Conservation (phyloP, 2,113 vertebrate species). For the Phocoena phocoena region DNA sequence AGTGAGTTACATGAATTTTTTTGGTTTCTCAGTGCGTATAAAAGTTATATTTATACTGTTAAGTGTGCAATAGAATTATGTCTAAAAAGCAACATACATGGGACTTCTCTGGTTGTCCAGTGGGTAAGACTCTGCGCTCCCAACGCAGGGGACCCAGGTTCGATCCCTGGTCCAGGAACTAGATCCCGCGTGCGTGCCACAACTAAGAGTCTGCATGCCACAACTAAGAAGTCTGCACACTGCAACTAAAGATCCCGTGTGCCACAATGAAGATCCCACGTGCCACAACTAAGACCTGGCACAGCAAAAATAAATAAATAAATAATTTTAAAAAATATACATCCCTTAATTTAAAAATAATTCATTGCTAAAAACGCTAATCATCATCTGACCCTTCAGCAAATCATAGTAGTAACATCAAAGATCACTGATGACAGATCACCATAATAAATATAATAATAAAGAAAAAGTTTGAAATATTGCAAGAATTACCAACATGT, state of each 20-base stretch:
- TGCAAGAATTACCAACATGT: not conserved
- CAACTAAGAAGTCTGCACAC: too few species aligned
- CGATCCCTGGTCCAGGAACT: too few species aligned
- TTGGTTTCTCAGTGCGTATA: not conserved
- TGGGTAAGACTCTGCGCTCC: too few species aligned
- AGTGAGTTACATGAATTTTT: not conserved
- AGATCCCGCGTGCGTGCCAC: accelerated
- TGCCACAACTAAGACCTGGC: too few species aligned
- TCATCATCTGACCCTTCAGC: not conserved
- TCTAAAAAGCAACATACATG: not conserved
- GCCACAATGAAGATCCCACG: too few species aligned
- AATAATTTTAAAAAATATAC: not conserved
- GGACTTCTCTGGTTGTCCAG: too few species aligned
- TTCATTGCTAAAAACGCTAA: not conserved
- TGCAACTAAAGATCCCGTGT: too few species aligned
- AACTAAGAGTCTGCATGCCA: too few species aligned
- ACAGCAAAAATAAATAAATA: too few species aligned
- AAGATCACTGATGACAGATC: not conserved
- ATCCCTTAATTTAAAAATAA: not conserved
- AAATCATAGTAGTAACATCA: not conserved
- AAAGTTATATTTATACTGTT: not conserved
- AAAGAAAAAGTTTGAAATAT: not conserved
- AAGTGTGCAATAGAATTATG: not conserved
- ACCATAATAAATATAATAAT: not conserved
- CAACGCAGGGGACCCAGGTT: too few species aligned